These are phyloP conservation scores for Protomyctophum bolini DNA, from an alignment of 2,113 vertebrate genomes.

Conservation along the genomic window DNA sequence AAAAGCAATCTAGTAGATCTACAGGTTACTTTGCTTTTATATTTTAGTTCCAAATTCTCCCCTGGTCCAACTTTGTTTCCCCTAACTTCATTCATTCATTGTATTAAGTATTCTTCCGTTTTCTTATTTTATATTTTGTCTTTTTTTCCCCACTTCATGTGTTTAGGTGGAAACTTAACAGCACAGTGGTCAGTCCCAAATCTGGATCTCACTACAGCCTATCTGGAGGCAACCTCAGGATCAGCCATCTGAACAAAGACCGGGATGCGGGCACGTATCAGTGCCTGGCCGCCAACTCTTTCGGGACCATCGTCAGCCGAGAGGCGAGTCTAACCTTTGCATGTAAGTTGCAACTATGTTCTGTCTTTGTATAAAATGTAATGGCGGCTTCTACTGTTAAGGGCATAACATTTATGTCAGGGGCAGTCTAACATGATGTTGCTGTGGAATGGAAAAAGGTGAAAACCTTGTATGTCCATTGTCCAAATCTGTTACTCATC, in stretches of 20 bases:
- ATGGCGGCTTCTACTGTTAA: background rate
- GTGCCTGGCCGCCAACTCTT: conserved; percentile 92
- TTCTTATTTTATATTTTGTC: background rate
- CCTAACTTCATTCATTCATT: no score
- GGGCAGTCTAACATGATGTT: background rate
- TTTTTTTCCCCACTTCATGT: conserved; percentile 13
- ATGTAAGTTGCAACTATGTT: conserved; percentile 83
- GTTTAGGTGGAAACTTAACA: conserved; percentile 94
- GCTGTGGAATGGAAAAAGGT: no score
- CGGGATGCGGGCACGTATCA: conserved; percentile 92
- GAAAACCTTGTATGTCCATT: no score
- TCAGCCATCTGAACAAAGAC: conserved; percentile 90
- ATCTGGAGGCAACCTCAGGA: conserved; percentile 91
- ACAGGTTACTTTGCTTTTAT: conserved; percentile 13
- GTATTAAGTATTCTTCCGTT: background rate
- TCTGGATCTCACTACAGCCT: conserved; percentile 90
- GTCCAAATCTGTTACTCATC: no score
- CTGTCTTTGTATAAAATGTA: conserved; percentile 24
- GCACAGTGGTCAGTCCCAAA: conserved; percentile 83
- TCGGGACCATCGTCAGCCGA: conserved; percentile 92
- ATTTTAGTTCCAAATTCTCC: conserved; percentile 12
- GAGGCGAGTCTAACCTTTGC: conserved; percentile 94
- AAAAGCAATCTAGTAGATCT: conserved; percentile 28
- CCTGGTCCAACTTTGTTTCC: background rate
- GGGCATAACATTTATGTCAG: conserved; percentile 19